Conservation (phyloP, 2,888 invertebrate genomes). For the Sisyra terminalis region DNA sequence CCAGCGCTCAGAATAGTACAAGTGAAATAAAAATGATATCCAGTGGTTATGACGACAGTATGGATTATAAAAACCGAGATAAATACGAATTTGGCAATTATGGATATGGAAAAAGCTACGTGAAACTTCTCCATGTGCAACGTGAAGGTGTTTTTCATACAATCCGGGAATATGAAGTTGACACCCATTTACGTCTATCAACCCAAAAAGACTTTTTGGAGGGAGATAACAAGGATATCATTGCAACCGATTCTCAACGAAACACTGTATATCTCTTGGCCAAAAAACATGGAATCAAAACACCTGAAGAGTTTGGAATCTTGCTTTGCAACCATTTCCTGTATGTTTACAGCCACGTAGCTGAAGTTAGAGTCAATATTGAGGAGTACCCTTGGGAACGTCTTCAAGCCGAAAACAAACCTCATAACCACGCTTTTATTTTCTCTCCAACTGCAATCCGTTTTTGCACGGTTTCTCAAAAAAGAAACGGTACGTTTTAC, state of each 20-base stretch:
- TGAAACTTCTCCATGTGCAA: conserved; percentile 55
- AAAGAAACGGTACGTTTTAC: conserved; percentile 42
- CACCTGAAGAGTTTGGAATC: conserved; percentile 61
- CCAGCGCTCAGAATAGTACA: not conserved
- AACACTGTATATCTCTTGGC: conserved; percentile 67
- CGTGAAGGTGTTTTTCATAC: conserved; percentile 48
- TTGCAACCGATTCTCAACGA: conserved; percentile 71
- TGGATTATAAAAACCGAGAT: conserved; percentile 13
- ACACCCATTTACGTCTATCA: conserved; percentile 50
- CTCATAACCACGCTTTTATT: conserved; percentile 64
- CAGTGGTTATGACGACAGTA: conserved; percentile 7
- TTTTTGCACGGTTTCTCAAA: conserved; percentile 49
- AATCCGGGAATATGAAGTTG: conserved; percentile 59
- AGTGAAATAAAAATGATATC: not conserved
- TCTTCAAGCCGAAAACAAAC: conserved; percentile 31
- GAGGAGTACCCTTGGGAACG: conserved; percentile 67
- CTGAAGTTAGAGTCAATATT: conserved; percentile 48
- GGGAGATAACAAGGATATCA: conserved; percentile 61
- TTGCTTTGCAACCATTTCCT: conserved; percentile 59
- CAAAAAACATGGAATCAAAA: conserved; percentile 58
- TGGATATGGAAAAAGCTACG: conserved; percentile 58
- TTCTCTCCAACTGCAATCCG: conserved; percentile 48
- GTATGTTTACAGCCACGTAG: conserved; percentile 56
- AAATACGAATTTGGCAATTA: conserved; percentile 43
- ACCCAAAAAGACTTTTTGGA: conserved; percentile 52